Evolutionary conservation across 2,113 vertebrate genomes (phyloP).

Genomic region (Muscicapa adusta): DNA sequence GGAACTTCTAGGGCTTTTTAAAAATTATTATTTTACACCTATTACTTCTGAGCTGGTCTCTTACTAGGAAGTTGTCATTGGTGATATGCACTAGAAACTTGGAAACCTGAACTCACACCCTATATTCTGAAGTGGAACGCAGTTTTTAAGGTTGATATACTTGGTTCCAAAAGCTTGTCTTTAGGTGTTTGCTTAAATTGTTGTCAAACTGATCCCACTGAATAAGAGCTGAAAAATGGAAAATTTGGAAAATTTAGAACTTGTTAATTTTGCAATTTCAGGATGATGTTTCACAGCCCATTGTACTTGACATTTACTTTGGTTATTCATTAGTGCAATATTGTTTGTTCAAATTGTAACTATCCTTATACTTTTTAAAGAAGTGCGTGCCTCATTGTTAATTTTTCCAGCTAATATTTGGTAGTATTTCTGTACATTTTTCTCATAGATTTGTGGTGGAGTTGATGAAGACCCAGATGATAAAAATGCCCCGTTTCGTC

Average conservation of each 20-base stretch:
- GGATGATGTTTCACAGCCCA: neutral
- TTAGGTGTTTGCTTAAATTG: neutral
- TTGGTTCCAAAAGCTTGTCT: neutral
- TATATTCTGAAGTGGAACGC: neutral
- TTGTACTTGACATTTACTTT: neutral
- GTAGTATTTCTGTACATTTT: neutral
- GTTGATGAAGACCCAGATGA: constrained; percentile 93
- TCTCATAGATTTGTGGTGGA: constrained; percentile 77
- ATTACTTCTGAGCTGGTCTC: neutral
- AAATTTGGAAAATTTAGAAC: neutral
- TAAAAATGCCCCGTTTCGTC: constrained; percentile 90
- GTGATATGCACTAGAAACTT: neutral
- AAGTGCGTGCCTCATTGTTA: neutral
- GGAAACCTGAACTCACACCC: neutral
- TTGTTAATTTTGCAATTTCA: neutral
- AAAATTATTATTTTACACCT: neutral
- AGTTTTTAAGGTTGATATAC: neutral
- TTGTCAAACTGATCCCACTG: neutral
- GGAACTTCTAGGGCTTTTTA: neutral
- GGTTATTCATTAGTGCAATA: neutral
- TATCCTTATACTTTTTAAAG: neutral
- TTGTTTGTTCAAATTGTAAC: neutral
- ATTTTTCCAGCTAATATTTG: neutral
- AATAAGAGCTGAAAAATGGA: neutral
- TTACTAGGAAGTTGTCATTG: neutral